A percentile compares a stretch with the other conserved stretches of the same genome.
These are phyloP conservation scores for Bucorvus abyssinicus DNA, from an alignment of 2,797 vertebrate genomes.

Conservation along the genomic window DNA sequence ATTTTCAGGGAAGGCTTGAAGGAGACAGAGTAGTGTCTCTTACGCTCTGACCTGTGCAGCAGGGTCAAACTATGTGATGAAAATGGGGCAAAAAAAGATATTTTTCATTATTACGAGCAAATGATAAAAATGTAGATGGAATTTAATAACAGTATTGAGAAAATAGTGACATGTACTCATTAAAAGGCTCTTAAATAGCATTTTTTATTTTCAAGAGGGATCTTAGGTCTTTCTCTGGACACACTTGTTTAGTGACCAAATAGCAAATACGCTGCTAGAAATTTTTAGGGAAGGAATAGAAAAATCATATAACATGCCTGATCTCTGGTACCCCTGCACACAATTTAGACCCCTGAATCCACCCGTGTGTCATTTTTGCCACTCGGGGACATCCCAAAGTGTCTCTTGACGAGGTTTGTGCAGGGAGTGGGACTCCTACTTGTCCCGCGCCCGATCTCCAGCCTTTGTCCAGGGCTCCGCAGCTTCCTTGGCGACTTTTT, in stretches of 20 bases:
- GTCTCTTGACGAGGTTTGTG: background rate
- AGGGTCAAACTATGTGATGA: background rate
- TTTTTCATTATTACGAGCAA: background rate
- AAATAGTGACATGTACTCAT: background rate
- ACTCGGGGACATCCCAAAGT: background rate
- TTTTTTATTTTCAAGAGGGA: background rate
- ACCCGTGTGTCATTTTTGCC: background rate
- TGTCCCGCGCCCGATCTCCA: too few relatives aligned
- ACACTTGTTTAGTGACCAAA: fast-evolving
- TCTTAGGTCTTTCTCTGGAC: background rate
- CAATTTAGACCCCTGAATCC: background rate
- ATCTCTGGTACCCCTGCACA: background rate
- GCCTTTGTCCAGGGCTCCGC: background rate
- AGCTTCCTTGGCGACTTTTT: background rate
- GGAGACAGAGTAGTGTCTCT: background rate
- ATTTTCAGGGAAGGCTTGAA: background rate
- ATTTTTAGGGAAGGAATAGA: background rate
- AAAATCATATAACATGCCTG: background rate
- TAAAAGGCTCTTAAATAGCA: background rate
- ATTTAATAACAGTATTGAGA: background rate
- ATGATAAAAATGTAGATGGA: background rate
- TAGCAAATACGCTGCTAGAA: background rate
- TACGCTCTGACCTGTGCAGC: background rate
- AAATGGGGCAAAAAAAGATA: fast-evolving
- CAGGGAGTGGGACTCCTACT: background rate